A percentile compares a stretch with the other conserved stretches of the same genome.
Evolutionary conservation across 53 echinoderm and acorn worm genomes (phyloP).

Genomic region (Zoroaster sp.): DNA sequence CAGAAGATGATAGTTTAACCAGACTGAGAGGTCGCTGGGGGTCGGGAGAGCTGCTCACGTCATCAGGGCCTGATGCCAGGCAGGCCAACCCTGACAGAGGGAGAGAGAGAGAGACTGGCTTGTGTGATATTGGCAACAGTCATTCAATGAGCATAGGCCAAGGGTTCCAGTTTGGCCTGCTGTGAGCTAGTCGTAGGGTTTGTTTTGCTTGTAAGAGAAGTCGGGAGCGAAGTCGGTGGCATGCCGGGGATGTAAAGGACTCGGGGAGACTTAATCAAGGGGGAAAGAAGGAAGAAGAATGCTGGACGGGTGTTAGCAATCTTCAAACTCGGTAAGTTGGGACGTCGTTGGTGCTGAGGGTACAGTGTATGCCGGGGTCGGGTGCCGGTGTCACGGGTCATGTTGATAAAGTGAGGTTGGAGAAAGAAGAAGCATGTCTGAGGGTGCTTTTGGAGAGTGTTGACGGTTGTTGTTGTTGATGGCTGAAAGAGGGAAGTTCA

Average conservation of each 20-base stretch:
- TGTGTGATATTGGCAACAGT: conserved; percentile 43
- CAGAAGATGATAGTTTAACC: conserved; percentile 53
- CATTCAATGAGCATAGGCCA: conserved; percentile 30
- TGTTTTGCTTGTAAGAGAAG: conserved; percentile 52
- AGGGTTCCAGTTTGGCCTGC: conserved; percentile 45
- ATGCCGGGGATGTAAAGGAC: background rate
- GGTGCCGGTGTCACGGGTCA: conserved; percentile 14
- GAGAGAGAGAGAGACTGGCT: background rate
- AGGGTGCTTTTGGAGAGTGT: conserved; percentile 28
- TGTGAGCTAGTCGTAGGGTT: conserved; percentile 21
- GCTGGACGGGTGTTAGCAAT: background rate
- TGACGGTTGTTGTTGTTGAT: conserved; percentile 51
- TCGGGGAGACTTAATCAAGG: background rate
- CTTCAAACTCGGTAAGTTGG: background rate
- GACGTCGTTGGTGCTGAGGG: background rate
- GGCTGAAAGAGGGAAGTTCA: background rate
- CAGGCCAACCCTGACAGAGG: background rate
- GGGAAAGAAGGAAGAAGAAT: background rate
- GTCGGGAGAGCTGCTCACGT: conserved; percentile 27
- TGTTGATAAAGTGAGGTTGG: conserved; percentile 49
- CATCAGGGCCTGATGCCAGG: background rate
- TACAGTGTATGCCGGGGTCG: background rate
- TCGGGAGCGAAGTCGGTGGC: background rate
- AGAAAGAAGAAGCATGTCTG: conserved; percentile 41
- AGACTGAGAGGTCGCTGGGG: conserved; percentile 35